Conservation (phyloP, 2,113 vertebrate species). For the Dicrurus megarhynchus region DNA sequence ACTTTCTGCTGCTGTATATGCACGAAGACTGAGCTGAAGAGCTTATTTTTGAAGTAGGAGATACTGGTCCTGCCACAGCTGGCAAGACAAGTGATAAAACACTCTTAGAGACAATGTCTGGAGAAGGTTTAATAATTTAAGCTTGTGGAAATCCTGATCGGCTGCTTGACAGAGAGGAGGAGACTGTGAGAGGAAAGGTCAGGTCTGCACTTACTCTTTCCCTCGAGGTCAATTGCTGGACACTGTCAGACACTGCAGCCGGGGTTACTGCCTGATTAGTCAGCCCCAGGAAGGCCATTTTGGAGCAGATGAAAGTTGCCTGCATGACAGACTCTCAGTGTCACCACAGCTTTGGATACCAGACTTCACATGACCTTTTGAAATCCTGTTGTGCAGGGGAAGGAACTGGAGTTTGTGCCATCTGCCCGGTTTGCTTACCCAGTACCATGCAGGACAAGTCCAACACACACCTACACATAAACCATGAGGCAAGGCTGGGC, state of each 20-base stretch:
- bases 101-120: conserved; percentile 33
- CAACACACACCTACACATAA: fast-evolving
- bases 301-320: not conserved
- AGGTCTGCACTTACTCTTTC: not conserved
- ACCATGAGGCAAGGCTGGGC: fast-evolving
- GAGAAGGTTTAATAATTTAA: conserved; percentile 54
- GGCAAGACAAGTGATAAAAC: conserved; percentile 44
- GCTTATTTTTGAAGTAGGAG: conserved; percentile 57
- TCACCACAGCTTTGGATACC: not conserved
- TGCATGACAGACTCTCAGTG: not conserved
- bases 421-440: not conserved
- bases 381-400: not conserved
- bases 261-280: not conserved
- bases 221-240: not conserved
- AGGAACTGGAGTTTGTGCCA: not conserved
- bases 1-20: conserved; percentile 49
- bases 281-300: not conserved
- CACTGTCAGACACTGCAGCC: not conserved
- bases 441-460: not conserved
- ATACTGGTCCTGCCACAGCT: conserved; percentile 48
- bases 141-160: not conserved
- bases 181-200: not conserved
- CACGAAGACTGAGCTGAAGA: conserved; percentile 42
- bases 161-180: not conserved
- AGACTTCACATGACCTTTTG: fast-evolving